A percentile compares a stretch with the other conserved stretches of the same genome.
Evolutionary conservation across 2,888 invertebrate species (phyloP).

Genomic region (Lathronympha strigana): DNA sequence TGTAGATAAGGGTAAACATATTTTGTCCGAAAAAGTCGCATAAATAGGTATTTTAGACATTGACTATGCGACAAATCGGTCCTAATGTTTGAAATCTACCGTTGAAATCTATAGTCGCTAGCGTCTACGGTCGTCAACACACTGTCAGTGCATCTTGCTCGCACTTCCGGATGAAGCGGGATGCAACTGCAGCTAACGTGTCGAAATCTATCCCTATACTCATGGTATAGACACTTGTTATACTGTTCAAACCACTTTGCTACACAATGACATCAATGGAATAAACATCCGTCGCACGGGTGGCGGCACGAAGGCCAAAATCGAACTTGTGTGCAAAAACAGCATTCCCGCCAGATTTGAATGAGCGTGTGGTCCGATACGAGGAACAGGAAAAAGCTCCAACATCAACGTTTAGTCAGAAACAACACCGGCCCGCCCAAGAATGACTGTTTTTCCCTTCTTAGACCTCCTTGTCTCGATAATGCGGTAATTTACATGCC

Average conservation of each 20-base stretch:
- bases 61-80: no score
- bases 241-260: neutral
- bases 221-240: no score
- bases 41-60: no score
- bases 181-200: no score
- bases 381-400: conserved; percentile 37
- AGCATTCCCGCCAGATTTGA: conserved; percentile 31
- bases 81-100: no score
- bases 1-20: no score
- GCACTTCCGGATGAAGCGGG: no score
- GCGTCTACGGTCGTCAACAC: no score
- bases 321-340: conserved; percentile 36
- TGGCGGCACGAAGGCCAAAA: conserved; percentile 18
- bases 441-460: conserved; percentile 16
- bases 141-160: no score
- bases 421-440: conserved; percentile 26
- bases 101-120: no score
- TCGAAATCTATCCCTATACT: no score
- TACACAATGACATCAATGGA: conserved; percentile 3
- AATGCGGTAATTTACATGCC: conserved; percentile 3
- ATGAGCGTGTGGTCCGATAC: conserved; percentile 41
- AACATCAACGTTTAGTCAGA: conserved; percentile 14
- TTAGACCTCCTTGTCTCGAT: conserved; percentile 13
- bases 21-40: no score
- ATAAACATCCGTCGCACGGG: conserved; percentile 14